A percentile compares a stretch with the other conserved stretches of the same genome.
Conservation (phyloP, 2,797 vertebrate genomes). For the Eutrigla gurnardus region DNA sequence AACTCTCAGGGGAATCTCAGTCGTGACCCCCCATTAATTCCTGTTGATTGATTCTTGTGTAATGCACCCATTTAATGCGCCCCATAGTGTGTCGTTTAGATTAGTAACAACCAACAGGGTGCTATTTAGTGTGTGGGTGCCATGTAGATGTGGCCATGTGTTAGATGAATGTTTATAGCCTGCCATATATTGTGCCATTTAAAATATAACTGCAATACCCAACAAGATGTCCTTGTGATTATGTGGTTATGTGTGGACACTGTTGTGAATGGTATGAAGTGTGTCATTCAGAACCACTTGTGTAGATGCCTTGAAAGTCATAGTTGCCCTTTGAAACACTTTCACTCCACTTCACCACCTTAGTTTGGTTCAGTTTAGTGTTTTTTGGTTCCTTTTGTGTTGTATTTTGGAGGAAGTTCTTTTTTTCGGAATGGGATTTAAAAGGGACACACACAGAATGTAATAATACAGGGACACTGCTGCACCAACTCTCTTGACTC, state of each 20-base stretch:
- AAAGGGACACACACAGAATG: conserved; percentile 29
- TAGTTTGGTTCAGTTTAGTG: conserved; percentile 4
- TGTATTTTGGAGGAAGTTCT: conserved; percentile 25
- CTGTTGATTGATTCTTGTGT: conserved; percentile 18
- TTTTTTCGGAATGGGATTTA: conserved; percentile 9
- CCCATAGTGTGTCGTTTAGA: conserved; percentile 32
- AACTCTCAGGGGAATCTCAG: conserved; percentile 21
- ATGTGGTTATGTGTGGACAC: conserved; percentile 15
- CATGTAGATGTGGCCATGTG: conserved; percentile 25
- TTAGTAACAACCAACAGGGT: conserved; percentile 45
- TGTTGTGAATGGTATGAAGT: not conserved
- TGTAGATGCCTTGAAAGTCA: not conserved
- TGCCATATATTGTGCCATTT: conserved; percentile 31
- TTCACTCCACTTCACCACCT: not conserved
- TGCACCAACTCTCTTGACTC: conserved; percentile 19
- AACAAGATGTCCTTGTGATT: conserved; percentile 40
- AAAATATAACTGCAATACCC: conserved; percentile 28
- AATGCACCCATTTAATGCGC: conserved; percentile 20
- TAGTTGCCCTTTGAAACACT: not conserved
- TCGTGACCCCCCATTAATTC: conserved; percentile 41
- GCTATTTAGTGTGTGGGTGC: conserved; percentile 48
- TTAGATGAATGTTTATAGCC: conserved; percentile 44
- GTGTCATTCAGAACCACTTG: conserved; percentile 1
- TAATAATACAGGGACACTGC: conserved; percentile 25
- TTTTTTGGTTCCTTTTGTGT: not conserved